phyloP scores from a whole-genome alignment of 2,113 vertebrate genomes.

The Ibidorhyncha struthersii region DNA sequence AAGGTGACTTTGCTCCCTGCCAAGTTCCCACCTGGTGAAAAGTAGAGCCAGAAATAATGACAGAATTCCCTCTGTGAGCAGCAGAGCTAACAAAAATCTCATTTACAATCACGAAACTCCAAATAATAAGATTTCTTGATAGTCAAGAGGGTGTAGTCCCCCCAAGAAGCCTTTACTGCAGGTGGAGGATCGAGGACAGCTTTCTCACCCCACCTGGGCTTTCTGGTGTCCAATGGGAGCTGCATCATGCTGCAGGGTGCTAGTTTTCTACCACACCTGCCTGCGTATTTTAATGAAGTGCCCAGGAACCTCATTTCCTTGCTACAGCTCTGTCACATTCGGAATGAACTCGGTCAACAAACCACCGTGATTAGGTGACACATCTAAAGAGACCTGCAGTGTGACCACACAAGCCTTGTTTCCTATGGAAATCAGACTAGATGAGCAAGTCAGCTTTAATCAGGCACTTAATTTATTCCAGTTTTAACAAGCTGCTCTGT shows the following conservation, averaged over 20 bases:
- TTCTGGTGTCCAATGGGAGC: not conserved
- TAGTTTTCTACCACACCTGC: not conserved
- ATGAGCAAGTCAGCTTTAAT: not conserved
- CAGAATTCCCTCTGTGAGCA: not conserved
- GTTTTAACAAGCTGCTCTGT: not conserved
- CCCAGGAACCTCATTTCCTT: not conserved
- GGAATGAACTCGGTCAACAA: not conserved
- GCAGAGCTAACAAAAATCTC: not conserved
- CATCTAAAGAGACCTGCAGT: not conserved
- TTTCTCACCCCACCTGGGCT: not conserved
- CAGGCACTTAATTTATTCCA: not conserved
- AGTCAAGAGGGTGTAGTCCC: not conserved
- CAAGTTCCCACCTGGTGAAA: not conserved
- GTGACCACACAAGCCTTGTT: not conserved
- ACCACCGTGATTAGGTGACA: not conserved
- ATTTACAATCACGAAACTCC: not conserved
- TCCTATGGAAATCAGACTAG: conserved; percentile 9
- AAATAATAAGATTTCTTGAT: not conserved
- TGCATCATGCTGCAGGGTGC: not conserved
- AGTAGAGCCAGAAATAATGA: not conserved
- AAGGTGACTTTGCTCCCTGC: not conserved
- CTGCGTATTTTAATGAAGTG: not conserved
- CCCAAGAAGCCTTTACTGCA: not conserved
- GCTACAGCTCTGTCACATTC: not conserved
- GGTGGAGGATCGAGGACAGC: not conserved